A percentile compares a stretch with the other conserved stretches of the same genome.
Evolutionary conservation across 2,797 vertebrate species (phyloP).

Genomic region (Lagorchestes hirsutus): DNA sequence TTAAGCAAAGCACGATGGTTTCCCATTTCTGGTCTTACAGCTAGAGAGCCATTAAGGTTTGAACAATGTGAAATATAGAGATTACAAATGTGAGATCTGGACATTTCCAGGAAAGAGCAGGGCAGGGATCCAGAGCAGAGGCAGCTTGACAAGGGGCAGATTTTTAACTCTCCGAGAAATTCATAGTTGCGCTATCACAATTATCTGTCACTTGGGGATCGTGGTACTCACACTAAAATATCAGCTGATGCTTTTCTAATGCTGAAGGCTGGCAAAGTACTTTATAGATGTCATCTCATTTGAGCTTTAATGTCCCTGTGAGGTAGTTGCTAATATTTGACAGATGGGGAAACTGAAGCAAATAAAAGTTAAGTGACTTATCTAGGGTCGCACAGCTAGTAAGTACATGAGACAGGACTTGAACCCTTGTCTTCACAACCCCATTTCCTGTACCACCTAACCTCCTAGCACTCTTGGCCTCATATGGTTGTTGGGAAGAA

Average conservation of each 20-base stretch:
- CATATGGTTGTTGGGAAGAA: not conserved
- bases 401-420: not conserved
- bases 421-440: not conserved
- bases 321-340: not conserved
- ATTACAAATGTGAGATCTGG: not conserved
- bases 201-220: not conserved
- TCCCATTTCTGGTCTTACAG: not conserved
- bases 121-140: not conserved
- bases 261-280: not conserved
- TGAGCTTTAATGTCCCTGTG: not conserved
- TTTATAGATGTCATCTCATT: not conserved
- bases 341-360: not conserved
- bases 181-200: not conserved
- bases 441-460: not conserved
- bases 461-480: not conserved
- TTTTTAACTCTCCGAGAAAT: not conserved
- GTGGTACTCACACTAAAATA: not conserved
- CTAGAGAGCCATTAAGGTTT: not conserved
- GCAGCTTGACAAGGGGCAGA: not conserved
- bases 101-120: not conserved
- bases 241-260: not conserved
- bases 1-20: not conserved
- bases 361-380: not conserved
- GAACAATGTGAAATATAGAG: not conserved
- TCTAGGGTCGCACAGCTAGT: not conserved